Evolutionary conservation across 2,113 vertebrate genomes (phyloP).

Genomic region (Sarotherodon lohbergeri): DNA sequence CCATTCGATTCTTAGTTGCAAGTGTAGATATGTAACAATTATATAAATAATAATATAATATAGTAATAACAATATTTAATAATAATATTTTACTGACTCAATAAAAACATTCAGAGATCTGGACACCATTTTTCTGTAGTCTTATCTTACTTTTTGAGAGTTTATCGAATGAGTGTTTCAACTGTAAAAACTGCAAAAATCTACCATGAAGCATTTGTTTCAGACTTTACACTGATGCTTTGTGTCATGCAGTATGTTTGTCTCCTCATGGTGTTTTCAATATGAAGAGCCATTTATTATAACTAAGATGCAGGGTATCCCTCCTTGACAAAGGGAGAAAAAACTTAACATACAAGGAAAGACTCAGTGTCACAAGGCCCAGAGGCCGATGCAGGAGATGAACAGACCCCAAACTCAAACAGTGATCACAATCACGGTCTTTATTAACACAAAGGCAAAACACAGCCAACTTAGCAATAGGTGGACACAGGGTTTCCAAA

Average conservation of each 20-base stretch:
- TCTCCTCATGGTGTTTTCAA: neutral
- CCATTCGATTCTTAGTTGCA: rapidly evolving
- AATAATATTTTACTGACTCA: neutral
- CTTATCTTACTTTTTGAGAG: neutral
- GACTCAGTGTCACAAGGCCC: too few species aligned
- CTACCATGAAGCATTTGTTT: neutral
- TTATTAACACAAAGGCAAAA: neutral
- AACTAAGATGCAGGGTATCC: neutral
- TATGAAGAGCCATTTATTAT: neutral
- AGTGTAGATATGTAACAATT: neutral
- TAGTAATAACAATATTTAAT: neutral
- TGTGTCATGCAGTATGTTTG: neutral
- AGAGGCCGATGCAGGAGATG: neutral
- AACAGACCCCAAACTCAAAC: neutral
- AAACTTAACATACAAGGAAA: neutral
- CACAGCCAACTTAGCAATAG: neutral
- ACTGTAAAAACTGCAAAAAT: neutral
- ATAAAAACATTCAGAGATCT: neutral
- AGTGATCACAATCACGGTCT: neutral
- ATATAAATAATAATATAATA: too few species aligned
- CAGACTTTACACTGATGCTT: neutral
- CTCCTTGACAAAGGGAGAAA: neutral
- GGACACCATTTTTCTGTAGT: neutral
- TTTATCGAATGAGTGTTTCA: neutral
- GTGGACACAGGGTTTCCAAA: neutral